Evolutionary conservation across 2,113 vertebrate genomes (phyloP).

Genomic region (Acrocephalus kingi): DNA sequence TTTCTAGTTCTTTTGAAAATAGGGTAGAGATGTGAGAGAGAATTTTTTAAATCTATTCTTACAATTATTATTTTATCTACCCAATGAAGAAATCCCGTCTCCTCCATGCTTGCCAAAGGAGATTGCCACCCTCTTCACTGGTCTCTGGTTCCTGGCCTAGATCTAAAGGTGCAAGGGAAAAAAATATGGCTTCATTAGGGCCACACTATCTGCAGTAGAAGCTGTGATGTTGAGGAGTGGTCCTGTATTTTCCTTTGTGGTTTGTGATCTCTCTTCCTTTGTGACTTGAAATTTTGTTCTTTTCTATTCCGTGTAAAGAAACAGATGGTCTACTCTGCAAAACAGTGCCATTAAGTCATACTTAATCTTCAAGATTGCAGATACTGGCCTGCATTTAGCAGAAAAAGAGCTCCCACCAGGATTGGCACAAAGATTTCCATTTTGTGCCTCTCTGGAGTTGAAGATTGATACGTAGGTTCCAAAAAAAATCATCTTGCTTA

Average conservation of each 20-base stretch:
- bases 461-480: background rate
- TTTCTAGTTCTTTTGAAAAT: background rate
- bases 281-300: background rate
- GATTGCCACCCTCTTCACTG: background rate
- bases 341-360: background rate
- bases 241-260: background rate
- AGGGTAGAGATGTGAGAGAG: background rate
- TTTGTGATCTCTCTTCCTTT: background rate
- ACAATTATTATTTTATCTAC: background rate
- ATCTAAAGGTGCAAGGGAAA: background rate
- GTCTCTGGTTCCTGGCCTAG: background rate
- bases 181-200: background rate
- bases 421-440: background rate
- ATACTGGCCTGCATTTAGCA: background rate
- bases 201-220: background rate
- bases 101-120: background rate
- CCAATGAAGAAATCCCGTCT: background rate
- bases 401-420: background rate
- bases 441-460: background rate
- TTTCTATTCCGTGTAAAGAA: background rate
- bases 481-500: background rate
- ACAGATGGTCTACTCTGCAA: background rate
- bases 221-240: background rate
- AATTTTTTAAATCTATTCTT: background rate
- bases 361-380: background rate